Evolutionary conservation across 2,888 invertebrate species (phyloP).

Genomic region (Lasioglossum malachurum): DNA sequence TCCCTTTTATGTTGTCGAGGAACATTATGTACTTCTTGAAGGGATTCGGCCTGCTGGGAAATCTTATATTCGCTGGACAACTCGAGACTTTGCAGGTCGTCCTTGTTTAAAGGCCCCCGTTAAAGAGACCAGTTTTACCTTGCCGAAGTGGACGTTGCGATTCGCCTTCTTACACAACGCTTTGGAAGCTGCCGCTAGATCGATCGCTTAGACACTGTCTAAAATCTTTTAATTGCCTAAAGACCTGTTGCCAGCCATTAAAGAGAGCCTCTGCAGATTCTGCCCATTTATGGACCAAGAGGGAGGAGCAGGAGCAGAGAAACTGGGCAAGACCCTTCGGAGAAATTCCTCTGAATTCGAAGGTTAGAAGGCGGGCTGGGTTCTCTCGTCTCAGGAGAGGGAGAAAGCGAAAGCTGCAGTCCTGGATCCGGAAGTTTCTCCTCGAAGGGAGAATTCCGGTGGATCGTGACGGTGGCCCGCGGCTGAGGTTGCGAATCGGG

Average conservation of each 20-base stretch:
- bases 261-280: not conserved
- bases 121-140: not conserved
- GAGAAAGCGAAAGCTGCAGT: conserved; percentile 76
- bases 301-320: conserved; percentile 23
- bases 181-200: not conserved
- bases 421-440: conserved; percentile 68
- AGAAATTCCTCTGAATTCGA: conserved; percentile 38
- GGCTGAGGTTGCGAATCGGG: conserved; percentile 27
- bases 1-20: not conserved
- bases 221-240: not conserved
- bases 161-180: no score
- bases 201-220: no score
- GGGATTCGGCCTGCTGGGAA: not conserved
- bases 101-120: not conserved
- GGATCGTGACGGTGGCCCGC: conserved; percentile 64
- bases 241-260: not conserved
- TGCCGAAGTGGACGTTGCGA: no score
- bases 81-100: not conserved
- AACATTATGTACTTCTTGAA: conserved; percentile 22
- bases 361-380: conserved; percentile 9
- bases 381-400: conserved; percentile 10
- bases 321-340: conserved; percentile 50
- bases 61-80: not conserved
- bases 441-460: conserved; percentile 63
- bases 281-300: not conserved